Evolutionary conservation across 2,113 vertebrate species (phyloP).

Genomic region (Hepsetus odoe): DNA sequence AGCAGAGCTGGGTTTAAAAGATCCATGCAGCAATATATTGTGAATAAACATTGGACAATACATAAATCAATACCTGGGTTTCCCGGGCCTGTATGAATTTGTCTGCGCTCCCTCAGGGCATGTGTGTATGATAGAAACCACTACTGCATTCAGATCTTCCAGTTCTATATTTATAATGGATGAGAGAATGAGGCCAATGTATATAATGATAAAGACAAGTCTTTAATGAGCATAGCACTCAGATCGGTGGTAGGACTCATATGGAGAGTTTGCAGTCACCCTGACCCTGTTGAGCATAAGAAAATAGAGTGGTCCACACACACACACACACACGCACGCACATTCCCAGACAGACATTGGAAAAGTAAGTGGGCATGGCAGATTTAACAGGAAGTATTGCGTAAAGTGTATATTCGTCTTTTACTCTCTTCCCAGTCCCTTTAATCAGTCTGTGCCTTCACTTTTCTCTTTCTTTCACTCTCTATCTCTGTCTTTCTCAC

Average conservation of each 20-base stretch:
- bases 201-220: no score
- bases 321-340: constrained; percentile 35
- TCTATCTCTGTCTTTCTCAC: constrained; percentile 32
- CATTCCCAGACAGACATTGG: constrained; percentile 14
- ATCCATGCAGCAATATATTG: not conserved
- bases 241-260: not conserved
- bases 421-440: not conserved
- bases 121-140: not conserved
- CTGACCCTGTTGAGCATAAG: no score
- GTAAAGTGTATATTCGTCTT: constrained; percentile 1
- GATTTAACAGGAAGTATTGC: constrained; percentile 50
- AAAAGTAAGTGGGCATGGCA: constrained; percentile 13
- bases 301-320: constrained; percentile 55
- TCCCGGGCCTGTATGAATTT: no score
- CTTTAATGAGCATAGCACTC: no score
- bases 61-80: no score
- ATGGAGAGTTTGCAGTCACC: not conserved
- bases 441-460: constrained; percentile 46
- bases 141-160: not conserved
- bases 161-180: no score
- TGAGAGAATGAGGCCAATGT: no score
- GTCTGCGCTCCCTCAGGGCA: no score
- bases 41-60: no score
- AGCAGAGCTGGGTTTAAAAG: not conserved
- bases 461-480: constrained; percentile 3